A percentile compares a stretch with the other conserved stretches of the same genome.
These are phyloP conservation scores for Drosophila rhopaloa DNA, from an alignment of 1,140 invertebrate genomes.

Conservation along the genomic window DNA sequence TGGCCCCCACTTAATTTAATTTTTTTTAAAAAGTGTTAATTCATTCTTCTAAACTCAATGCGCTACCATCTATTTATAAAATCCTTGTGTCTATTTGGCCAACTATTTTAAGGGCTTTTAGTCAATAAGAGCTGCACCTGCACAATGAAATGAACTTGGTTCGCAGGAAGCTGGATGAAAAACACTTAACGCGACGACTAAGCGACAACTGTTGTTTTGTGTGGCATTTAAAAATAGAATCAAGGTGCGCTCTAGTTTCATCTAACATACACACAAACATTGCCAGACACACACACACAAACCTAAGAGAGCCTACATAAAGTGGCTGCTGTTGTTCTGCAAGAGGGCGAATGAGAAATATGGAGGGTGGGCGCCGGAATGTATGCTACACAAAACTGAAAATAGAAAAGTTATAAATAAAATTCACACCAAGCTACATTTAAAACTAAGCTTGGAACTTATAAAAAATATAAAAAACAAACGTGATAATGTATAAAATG, in stretches of 20 bases:
- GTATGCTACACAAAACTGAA: constrained; percentile 52
- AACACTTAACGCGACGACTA: constrained; percentile 69
- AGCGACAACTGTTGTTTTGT: constrained; percentile 68
- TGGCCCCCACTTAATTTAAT: background rate
- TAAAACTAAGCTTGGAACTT: background rate
- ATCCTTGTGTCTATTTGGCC: constrained; percentile 57
- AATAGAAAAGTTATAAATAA: constrained; percentile 75
- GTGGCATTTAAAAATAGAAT: constrained; percentile 72
- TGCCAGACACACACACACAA: constrained; percentile 1
- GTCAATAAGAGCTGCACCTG: constrained; percentile 32
- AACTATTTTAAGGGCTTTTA: constrained; percentile 65
- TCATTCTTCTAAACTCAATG: constrained; percentile 4
- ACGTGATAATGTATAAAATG: background rate
- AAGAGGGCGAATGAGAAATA: constrained; percentile 34
- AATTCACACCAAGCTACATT: constrained; percentile 4
- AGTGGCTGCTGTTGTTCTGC: constrained; percentile 46
- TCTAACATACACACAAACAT: constrained; percentile 29
- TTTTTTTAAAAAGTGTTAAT: background rate
- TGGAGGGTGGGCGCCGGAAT: background rate
- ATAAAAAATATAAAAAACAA: background rate
- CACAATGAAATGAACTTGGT: constrained; percentile 52
- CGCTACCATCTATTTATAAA: constrained; percentile 65
- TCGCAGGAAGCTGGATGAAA: constrained; percentile 58
- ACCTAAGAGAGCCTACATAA: constrained; percentile 41
- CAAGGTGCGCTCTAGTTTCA: constrained; percentile 76